Evolutionary conservation across 92 coral and sea anemone species (phyloP), one percentile per base, ranked within the genome.

Genomic region (Porites divaricata): DNA sequence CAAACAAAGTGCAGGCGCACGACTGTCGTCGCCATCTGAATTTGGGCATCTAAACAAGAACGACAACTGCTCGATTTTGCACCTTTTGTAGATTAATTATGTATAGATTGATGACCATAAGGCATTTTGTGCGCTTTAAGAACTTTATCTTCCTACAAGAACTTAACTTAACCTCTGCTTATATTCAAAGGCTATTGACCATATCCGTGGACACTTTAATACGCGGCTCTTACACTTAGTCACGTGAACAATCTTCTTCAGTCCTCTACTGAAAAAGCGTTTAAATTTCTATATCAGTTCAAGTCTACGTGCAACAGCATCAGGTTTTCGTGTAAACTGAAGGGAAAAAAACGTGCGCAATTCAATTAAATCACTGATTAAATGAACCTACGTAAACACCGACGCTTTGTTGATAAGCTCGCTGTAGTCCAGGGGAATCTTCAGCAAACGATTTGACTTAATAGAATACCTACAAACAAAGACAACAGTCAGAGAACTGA

Each of bases 401-500:
- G 99, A 96, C 9, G 99, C 99, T 82, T 88, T 85, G 92, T 90
- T 96, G 91, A 96, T 96, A n/a, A 96, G 90, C 83, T 96, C 98
- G 62, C 99, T 95, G 91, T 95, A 96, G 87, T 96, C 97, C 79
- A 88, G 76, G 14, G 99, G 98, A 59, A 96, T 93, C 64, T 78
- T 86, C 74, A 96, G 79, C 75, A 96, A 70, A 24, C 51, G 87
- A 83, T 88, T 96, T 35, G 96, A 93, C 63, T 75, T 63, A 64
- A 89, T 81, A 16, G 90, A 85, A 78, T 82, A 89, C 61, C 99
- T 96, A 72, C 53, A 51, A 35, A 25, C 41, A 64, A 68, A 49
- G 41, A 25, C 45, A 14, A 64, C 51, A 5, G 53, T 70, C 20
- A 11, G 70, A 12, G 52, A 52, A 53, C 5, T 35, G 45, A 69